Evolutionary conservation across 2,113 vertebrate species (phyloP).

Genomic region (Chaetorhynchus papuensis): DNA sequence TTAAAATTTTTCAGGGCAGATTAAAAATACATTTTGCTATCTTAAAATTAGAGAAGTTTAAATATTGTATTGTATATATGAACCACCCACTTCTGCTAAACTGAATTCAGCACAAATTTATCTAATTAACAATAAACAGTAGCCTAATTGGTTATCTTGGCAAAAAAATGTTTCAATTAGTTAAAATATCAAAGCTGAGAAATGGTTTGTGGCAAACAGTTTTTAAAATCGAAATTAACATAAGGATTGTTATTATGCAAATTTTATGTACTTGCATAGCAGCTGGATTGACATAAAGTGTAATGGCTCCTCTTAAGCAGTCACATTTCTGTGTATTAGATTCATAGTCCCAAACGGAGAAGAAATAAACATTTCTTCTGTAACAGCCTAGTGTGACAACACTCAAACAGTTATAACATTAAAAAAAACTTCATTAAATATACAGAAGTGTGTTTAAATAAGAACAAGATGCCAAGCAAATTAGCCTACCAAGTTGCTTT

Average conservation of each 20-base stretch:
- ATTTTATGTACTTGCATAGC: not conserved
- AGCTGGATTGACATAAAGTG: not conserved
- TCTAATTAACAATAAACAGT: not conserved
- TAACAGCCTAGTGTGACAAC: not conserved
- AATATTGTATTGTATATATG: not conserved
- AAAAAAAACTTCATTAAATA: not conserved
- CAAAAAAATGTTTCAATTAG: not conserved
- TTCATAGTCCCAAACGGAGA: not conserved
- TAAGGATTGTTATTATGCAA: not conserved
- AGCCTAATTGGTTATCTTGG: not conserved
- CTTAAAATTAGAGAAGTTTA: not conserved
- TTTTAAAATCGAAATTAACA: not conserved
- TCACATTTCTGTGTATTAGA: not conserved
- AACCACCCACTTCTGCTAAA: not conserved
- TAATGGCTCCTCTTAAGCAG: not conserved
- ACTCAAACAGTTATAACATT: not conserved
- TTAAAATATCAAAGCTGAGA: not conserved
- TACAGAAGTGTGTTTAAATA: not conserved
- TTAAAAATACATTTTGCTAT: not conserved
- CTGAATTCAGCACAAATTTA: not conserved
- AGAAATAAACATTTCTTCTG: not conserved
- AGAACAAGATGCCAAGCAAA: not conserved
- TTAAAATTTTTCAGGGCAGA: not conserved
- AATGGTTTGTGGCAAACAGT: not conserved
- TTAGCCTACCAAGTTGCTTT: not conserved